Evolutionary conservation across 2,888 invertebrate genomes (phyloP).

Genomic region (Lycaena phlaeas): DNA sequence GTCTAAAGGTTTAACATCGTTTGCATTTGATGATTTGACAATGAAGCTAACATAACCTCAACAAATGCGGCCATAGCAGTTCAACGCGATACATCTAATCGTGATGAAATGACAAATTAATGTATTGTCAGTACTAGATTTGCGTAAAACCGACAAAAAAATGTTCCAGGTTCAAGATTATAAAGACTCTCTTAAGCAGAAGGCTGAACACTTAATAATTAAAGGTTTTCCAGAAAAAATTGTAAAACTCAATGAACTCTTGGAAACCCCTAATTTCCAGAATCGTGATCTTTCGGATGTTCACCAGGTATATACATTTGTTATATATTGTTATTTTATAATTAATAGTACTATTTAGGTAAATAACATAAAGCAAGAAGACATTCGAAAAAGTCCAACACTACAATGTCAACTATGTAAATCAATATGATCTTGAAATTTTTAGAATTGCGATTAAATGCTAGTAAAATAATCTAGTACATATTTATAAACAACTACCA

Average conservation of each 20-base stretch:
- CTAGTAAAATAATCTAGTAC: no score
- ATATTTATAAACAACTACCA: no score
- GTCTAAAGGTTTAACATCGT: no score
- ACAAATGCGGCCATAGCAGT: conserved; percentile 11
- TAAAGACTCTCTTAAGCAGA: conserved; percentile 88
- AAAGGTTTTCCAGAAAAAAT: conserved; percentile 96
- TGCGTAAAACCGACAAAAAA: background rate
- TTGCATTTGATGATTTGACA: conserved; percentile 2
- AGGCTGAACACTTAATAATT: conserved; percentile 90
- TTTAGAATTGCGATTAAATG: no score
- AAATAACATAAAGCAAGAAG: no score
- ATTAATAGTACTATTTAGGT: no score
- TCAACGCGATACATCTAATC: background rate
- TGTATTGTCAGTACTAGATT: background rate
- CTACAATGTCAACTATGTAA: no score
- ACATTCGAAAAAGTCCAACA: no score
- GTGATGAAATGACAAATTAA: conserved; percentile 6
- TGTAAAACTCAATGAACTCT: conserved; percentile 87
- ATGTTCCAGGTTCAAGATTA: conserved; percentile 86
- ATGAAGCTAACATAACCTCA: conserved; percentile 10
- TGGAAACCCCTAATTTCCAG: conserved; percentile 87
- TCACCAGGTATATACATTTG: conserved; percentile 76
- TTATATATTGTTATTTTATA: no score
- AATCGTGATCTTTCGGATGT: conserved; percentile 85
- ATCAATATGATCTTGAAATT: no score